Evolutionary conservation across 2,888 invertebrate genomes (phyloP).

Genomic region (Ischnura elegans): DNA sequence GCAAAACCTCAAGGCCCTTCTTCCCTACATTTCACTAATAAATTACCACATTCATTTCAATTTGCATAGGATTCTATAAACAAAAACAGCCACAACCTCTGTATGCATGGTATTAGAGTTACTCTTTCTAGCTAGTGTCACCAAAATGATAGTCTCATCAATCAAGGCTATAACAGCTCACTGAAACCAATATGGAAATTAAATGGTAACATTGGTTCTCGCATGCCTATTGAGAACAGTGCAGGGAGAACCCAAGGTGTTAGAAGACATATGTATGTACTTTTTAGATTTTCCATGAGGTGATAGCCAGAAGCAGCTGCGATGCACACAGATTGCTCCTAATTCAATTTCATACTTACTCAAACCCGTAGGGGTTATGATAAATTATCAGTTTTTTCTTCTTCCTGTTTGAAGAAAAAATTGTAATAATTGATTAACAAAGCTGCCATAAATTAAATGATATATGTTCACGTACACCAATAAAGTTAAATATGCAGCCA

Average conservation of each 20-base stretch:
- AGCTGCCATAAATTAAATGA: too few species aligned
- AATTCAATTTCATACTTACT: background rate
- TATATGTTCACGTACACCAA: too few species aligned
- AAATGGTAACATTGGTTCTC: background rate
- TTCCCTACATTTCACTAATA: too few species aligned
- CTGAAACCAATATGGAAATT: background rate
- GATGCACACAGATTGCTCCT: background rate
- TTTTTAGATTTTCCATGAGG: background rate
- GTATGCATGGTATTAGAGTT: too few species aligned
- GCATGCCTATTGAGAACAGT: background rate
- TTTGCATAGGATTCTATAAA: too few species aligned
- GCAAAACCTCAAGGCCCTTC: too few species aligned
- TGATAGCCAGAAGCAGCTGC: background rate
- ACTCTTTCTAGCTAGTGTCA: too few species aligned
- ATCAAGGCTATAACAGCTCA: too few species aligned
- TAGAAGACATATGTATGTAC: background rate
- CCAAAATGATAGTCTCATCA: too few species aligned
- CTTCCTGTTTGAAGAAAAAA: background rate
- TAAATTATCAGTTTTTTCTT: background rate
- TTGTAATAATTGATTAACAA: background rate
- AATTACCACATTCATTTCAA: too few species aligned
- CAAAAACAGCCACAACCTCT: too few species aligned
- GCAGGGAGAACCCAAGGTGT: background rate
- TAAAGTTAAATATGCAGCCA: too few species aligned
- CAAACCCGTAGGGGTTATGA: background rate